Conservation (phyloP, 2,797 vertebrate genomes). For the Danionella dracula region DNA sequence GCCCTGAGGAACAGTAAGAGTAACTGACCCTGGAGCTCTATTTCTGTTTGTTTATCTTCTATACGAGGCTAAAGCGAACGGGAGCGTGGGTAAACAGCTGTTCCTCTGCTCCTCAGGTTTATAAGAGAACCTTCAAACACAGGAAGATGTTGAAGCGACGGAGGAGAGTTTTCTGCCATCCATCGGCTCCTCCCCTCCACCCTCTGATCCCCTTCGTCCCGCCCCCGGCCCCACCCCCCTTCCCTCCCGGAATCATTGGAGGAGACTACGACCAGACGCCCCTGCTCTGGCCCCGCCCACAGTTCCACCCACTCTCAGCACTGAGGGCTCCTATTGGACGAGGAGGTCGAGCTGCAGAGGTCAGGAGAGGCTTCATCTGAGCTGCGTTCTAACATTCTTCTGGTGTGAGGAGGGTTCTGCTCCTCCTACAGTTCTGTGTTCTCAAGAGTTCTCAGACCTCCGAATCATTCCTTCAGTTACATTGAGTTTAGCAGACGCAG, state of each 20-base stretch:
- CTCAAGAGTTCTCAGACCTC: no score
- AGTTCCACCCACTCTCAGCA: conserved; percentile 53
- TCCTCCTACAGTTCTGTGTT: no score
- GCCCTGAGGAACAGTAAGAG: no score
- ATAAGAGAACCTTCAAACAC: conserved; percentile 47
- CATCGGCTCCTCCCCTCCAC: conserved; percentile 6
- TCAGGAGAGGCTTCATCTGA: conserved; percentile 69
- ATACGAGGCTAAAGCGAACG: no score
- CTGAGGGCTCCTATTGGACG: conserved; percentile 19
- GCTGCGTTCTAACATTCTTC: no score
- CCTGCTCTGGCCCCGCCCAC: conserved; percentile 59
- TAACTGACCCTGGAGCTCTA: no score
- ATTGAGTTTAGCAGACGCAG: no score
- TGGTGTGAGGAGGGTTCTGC: no score
- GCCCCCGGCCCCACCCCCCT: conserved; percentile 36
- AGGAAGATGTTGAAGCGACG: conserved; percentile 20
- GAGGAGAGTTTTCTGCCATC: not conserved
- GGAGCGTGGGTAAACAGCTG: not conserved
- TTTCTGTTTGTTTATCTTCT: no score
- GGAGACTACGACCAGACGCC: conserved; percentile 65
- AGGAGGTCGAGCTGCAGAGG: conserved; percentile 39
- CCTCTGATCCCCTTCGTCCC: conserved; percentile 12
- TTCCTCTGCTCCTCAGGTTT: conserved; percentile 55
- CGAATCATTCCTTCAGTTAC: no score
- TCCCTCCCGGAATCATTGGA: conserved; percentile 65